phyloP scores from a whole-genome alignment of 2,888 invertebrate genomes.

The Caenorhabditis sinica region DNA sequence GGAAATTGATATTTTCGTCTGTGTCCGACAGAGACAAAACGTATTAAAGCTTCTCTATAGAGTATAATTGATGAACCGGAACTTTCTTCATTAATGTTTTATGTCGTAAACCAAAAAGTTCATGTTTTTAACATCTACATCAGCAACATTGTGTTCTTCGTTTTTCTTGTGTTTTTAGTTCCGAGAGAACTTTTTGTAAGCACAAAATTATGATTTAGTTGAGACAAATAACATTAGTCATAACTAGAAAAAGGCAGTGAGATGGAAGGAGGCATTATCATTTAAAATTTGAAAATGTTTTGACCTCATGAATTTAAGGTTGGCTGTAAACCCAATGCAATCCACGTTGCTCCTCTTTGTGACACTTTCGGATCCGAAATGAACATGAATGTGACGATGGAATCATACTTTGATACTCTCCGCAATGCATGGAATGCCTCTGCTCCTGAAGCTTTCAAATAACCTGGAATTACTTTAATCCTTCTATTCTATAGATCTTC shows the following conservation, averaged over 20 bases:
- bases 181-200: not conserved
- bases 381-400: conserved; percentile 33
- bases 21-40: not conserved
- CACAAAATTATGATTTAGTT: no score
- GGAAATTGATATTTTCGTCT: conserved; percentile 11
- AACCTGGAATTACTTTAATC: conserved; percentile 23
- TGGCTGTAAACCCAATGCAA: not conserved
- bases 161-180: not conserved
- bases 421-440: conserved; percentile 35
- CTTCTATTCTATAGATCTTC: not conserved
- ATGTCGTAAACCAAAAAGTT: conserved; percentile 7
- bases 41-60: not conserved
- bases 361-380: conserved; percentile 49
- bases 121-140: not conserved
- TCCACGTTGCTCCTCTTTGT: conserved; percentile 33
- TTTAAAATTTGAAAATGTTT: not conserved
- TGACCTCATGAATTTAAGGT: conserved; percentile 7
- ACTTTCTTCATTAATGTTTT: conserved; percentile 7
- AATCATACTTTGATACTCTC: conserved; percentile 34
- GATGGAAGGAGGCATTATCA: not conserved
- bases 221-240: not conserved
- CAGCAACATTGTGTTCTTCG: not conserved
- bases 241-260: not conserved
- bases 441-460: not conserved
- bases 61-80: conserved; percentile 4